phyloP scores from a whole-genome alignment of 2,113 vertebrate genomes.

The Ornithorhynchus anatinus region DNA sequence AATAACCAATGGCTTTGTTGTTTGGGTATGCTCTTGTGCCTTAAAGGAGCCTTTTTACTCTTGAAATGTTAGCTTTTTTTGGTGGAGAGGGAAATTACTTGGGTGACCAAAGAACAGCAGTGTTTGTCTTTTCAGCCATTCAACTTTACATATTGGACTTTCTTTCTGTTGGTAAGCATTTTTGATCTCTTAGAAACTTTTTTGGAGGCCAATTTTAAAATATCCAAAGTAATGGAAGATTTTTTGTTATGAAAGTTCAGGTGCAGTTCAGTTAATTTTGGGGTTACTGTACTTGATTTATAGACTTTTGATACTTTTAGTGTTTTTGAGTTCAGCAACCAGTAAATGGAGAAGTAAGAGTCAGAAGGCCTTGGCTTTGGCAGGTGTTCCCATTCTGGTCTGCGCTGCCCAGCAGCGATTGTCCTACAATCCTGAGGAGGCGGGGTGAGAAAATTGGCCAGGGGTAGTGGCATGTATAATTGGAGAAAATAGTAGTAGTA shows the following conservation, averaged over 20 bases:
- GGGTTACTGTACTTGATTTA: constrained; percentile 40
- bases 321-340: constrained; percentile 45
- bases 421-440: background rate
- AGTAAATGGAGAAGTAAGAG: constrained; percentile 41
- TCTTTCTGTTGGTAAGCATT: too few species aligned
- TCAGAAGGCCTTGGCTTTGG: constrained; percentile 47
- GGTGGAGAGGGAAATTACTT: constrained; percentile 34
- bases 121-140: constrained; percentile 18
- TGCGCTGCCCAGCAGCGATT: background rate
- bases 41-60: constrained; percentile 39
- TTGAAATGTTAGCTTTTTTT: constrained; percentile 16
- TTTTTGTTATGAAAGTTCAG: constrained; percentile 2
- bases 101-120: background rate
- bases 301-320: constrained; percentile 42
- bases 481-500: constrained; percentile 37
- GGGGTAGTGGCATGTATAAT: constrained; percentile 21
- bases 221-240: constrained; percentile 36
- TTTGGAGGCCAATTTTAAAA: constrained; percentile 19
- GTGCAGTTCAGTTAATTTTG: constrained; percentile 2
- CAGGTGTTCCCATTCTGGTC: constrained; percentile 24
- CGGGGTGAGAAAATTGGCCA: constrained; percentile 42
- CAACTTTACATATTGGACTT: background rate
- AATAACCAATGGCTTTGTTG: constrained; percentile 44
- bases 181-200: constrained; percentile 20
- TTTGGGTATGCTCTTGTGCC: constrained; percentile 36